Percentiles rank a stretch among this genome's conserved stretches.
Evolutionary conservation across 2,113 vertebrate genomes (phyloP).

Genomic region (western clawed frog (Xenopus tropicalis)): UCB_Xtro_10.0 CM004445.2:25829001-25829500

Average conservation of each 20-base stretch:
- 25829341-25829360: no score
- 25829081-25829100: conserved; percentile 68
- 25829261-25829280: no score
- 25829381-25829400: no score
- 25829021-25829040: conserved; percentile 78
- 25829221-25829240: conserved; percentile 10
- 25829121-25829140: conserved; percentile 22
- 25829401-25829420: no score
- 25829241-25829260: neutral
- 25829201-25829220: conserved; percentile 27
- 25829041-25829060: conserved; percentile 63
- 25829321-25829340: no score
- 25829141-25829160: conserved; percentile 24
- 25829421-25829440: no score
- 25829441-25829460: no score
- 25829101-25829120: conserved; percentile 43
- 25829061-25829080: conserved; percentile 67
- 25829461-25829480: no score
- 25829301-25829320: no score
- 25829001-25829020: conserved; percentile 71
- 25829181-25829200: conserved; percentile 18
- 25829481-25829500: no score
- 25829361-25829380: no score
- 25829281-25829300: no score
- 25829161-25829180: conserved; percentile 16